Evolutionary conservation across 2,797 vertebrate genomes (phyloP), one percentile per base, ranked within the genome.

Genomic region (Xiphorhynchus erythropygius): DNA sequence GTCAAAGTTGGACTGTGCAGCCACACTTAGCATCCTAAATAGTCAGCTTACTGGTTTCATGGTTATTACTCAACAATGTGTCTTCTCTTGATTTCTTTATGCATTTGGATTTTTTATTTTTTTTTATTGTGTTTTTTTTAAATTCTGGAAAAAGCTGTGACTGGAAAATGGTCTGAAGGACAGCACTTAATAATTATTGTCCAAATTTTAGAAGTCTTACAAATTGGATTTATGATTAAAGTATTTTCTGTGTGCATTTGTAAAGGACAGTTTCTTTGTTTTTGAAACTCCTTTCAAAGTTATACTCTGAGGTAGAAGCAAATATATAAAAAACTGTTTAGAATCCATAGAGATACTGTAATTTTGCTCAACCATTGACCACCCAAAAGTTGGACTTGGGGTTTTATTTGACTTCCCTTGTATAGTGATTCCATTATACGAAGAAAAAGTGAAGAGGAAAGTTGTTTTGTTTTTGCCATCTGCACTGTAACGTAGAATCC

Each of bases 281-380:
- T 94, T 57, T 86, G 41, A 91, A 93, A 56, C 30, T 71, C 41
- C n/a, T 81, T 37, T 96, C 37, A 49, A 93, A 95, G 62, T 94
- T 91, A 49, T 85, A 44, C 59, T 76, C 23, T 93, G 90, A 93
- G 63, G 91, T 84, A 94, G 85, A 94, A 92, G 44, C 32, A 95
- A 93, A 95, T 64, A 79, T 37, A 52, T 90, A 65, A 87, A 97
- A 37, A 97, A 93, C 65, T 50, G 44, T 85, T 96, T 96, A 94
- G 53, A 60, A 46, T 90, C 74, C 39, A 59, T 90, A 70, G 88
- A 94, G 97, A 59, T 94, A 91, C 41, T 95, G 32, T 87, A 91
- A 95, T 96, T 97, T 96, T 93, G 18, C 90, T 87, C 74, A 95
- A 52, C 62, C 75, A 39, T 85, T 93, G 93, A 87, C 57, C 21